Base-by-base conservation (phyloP, 2,113 vertebrate species). In the Todiramphus chloris region DNA sequence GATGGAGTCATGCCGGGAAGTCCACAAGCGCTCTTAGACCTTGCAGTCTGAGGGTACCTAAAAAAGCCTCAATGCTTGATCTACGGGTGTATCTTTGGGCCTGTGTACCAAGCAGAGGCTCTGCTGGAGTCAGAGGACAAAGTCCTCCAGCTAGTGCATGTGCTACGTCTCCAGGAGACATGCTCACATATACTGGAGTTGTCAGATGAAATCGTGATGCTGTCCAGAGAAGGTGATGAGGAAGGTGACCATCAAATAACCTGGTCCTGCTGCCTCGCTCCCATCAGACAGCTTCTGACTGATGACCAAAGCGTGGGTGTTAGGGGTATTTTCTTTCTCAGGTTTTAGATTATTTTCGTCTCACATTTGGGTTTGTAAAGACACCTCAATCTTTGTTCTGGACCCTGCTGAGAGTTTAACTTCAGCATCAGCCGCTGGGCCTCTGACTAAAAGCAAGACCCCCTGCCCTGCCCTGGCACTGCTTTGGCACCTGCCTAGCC, bases 121-220 rank as follows among this genome's bases (percentile, higher is more conserved):
- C 48, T 91, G 58, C 58, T 83, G 72, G 24, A 88, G 30, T 35
- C 50, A 9, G 33, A 70, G 43, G 21, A 84, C 62, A 67, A 84
- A 81, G 48, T 16, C 25, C 55, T 72, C 8, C 31, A 58, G 66
- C 17, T 20, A 35, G 33, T 24, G 68, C 31, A 59, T 1, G 0
- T 62, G 24, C 60, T 31, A 4, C 10, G 13, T 64, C 28, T 48
- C 25, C 63, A 55, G 48, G 13, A 88, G 82, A 63, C n/a, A 62
- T 20, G 8, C 14, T 43, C 44, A 30, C 21, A n/a, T 24, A n/a
- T 24, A 30, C 27, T 62, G 10, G 64, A 69, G 35, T 13, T 23
- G 1, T 27, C 35, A 51, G 35, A 50, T 63, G 67, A 92, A 94
- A 66, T 14, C 0, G 0, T 17, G 44, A 37, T 31, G 64, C 44